Evolutionary conservation across 2,113 vertebrate species (phyloP).

Genomic region (Lepus europaeus): DNA sequence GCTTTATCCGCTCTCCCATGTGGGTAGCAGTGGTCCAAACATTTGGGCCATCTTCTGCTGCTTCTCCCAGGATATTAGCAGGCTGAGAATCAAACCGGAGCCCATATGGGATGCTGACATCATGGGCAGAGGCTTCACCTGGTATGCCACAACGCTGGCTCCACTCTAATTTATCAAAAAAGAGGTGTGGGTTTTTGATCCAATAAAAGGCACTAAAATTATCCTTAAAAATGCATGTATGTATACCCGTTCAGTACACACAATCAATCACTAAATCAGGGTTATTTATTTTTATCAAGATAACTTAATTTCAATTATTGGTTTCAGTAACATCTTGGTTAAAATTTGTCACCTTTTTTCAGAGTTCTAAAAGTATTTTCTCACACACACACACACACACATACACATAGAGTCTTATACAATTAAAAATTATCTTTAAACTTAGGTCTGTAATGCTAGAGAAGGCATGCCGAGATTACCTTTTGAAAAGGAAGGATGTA

Average conservation of each 20-base stretch:
- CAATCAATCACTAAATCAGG: slow-evolving; percentile 26
- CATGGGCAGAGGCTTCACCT: too few species aligned
- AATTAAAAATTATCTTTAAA: slow-evolving; percentile 12
- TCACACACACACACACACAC: background rate
- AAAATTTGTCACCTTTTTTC: slow-evolving; percentile 31
- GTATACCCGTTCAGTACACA: slow-evolving; percentile 7
- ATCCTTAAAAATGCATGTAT: background rate
- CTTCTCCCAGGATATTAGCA: too few species aligned
- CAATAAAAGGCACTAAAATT: too few species aligned
- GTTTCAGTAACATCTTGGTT: slow-evolving; percentile 48
- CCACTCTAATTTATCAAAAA: too few species aligned
- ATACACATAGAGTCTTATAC: background rate
- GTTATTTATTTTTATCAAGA: slow-evolving; percentile 34
- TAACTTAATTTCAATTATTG: slow-evolving; percentile 43
- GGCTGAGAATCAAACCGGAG: too few species aligned
- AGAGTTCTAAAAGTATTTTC: slow-evolving; percentile 51
- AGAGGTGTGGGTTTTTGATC: too few species aligned
- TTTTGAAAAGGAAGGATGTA: slow-evolving; percentile 99
- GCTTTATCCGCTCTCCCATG: too few species aligned
- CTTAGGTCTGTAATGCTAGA: slow-evolving; percentile 4
- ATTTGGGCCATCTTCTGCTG: too few species aligned
- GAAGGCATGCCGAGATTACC: slow-evolving; percentile 85
- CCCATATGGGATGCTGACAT: too few species aligned
- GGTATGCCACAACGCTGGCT: too few species aligned
- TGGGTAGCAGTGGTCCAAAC: too few species aligned